Evolutionary conservation across 2,797 vertebrate genomes (phyloP), one percentile per base, ranked within the genome.

Genomic region (Pangasius djambal): DNA sequence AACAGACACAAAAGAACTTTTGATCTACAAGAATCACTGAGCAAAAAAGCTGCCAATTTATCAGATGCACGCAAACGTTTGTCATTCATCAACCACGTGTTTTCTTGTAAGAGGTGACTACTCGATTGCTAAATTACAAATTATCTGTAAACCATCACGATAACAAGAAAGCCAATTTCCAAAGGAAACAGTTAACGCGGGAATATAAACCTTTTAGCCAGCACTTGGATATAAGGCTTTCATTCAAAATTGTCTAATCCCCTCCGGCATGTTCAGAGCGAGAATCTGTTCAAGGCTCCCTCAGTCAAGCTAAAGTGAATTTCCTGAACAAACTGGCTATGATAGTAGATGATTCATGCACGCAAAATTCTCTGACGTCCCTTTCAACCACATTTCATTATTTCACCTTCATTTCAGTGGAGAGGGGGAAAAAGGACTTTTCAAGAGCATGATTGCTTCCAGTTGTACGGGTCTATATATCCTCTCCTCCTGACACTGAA

Each of bases 401-500:
- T 78, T 79, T 83, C 82, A 86, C 87, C 72, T 87, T 50, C 79
- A 55, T 72, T 83, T 87, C 12, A 88, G 70, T 84, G 74, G 67
- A 89, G 44, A 84, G 25, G 28, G 34, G 8, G 6, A 37, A 13
- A 1, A 44, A 10, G 7, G 18, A 25, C 50, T 70, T n/a, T 69
- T 81, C 81, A 89, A 84, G n/a, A 84, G 13, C 52, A 83, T 85
- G n/a, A 83, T 88, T 74, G 78, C 67, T 89, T 90, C 88, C 87
- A 88, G 87, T 92, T 88, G 86, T 86, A 55, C 20, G 55, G 25
- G 79, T 83, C 85, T 93, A 74, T 90, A 89, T 90, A 77, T 92
- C 87, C 89, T 88, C 90, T 90, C 90, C 85, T 86, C 77, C 65
- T 90, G 81, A 88, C 88, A 90, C 89, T 91, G 92, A 75, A 89